A percentile compares a stretch with the other conserved stretches of the same genome.
phyloP scores from a whole-genome alignment of 2,113 vertebrate species.

The Pogona vitticeps region DNA sequence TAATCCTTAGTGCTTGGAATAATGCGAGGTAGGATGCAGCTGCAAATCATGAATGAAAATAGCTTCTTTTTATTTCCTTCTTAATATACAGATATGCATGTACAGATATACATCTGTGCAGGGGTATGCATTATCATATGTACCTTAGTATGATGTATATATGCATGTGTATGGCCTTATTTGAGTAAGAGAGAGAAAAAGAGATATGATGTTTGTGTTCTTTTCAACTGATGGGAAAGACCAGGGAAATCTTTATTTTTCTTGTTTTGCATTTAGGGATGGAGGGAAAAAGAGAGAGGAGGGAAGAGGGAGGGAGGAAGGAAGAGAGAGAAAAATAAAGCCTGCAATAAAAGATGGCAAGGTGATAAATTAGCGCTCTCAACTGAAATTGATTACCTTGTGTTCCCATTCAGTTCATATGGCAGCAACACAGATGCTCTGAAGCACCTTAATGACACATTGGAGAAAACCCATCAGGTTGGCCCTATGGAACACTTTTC shows the following conservation, averaged over 20 bases:
- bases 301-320: slow-evolving; percentile 12
- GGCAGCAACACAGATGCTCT: slow-evolving; percentile 93
- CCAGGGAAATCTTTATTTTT: slow-evolving; percentile 40
- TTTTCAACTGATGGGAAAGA: slow-evolving; percentile 34
- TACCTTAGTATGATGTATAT: too few species aligned
- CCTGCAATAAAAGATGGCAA: slow-evolving; percentile 90
- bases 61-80: slow-evolving; percentile 24
- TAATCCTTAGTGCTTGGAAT: neutral
- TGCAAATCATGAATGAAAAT: neutral
- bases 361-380: slow-evolving; percentile 98
- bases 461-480: slow-evolving; percentile 79
- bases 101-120: too few species aligned
- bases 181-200: too few species aligned
- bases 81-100: too few species aligned
- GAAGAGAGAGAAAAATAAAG: slow-evolving; percentile 74
- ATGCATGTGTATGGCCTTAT: too few species aligned
- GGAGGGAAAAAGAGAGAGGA: slow-evolving; percentile 5
- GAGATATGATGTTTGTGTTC: too few species aligned
- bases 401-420: slow-evolving; percentile 88
- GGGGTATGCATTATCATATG: too few species aligned
- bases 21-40: too few species aligned
- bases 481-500: slow-evolving; percentile 47
- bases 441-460: slow-evolving; percentile 92
- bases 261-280: slow-evolving; percentile 49
- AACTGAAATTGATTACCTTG: slow-evolving; percentile 95